Conservation (phyloP, 2,797 vertebrate species). For the Emydoidea blandingii region DNA sequence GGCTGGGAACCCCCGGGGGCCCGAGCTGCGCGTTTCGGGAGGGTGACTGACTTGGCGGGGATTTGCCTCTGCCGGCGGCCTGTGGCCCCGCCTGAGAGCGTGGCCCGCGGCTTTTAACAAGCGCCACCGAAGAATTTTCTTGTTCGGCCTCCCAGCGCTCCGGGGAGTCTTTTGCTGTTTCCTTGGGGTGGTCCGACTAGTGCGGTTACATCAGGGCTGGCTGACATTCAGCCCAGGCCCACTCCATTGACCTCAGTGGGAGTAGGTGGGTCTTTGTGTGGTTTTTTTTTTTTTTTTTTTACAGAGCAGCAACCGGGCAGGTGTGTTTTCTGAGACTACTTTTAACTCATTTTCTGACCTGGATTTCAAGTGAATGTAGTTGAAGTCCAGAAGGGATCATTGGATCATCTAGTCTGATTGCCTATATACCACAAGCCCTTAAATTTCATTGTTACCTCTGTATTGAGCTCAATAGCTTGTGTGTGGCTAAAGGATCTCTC, state of each 20-base stretch:
- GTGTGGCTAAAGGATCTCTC: not conserved
- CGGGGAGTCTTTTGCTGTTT: not conserved
- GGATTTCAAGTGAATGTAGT: not conserved
- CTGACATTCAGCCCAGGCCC: no score
- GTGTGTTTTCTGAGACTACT: not conserved
- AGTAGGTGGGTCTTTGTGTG: not conserved
- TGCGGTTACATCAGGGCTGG: no score
- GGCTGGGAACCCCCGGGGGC: no score
- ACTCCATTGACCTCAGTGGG: no score
- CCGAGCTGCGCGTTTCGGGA: no score
- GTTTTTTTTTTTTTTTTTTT: fast-evolving
- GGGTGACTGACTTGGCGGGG: not conserved
- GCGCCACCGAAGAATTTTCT: fast-evolving
- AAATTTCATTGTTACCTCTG: not conserved
- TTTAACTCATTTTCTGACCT: not conserved
- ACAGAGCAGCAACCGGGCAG: not conserved
- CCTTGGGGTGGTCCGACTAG: not conserved
- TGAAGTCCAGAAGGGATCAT: no score
- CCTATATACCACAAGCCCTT: not conserved
- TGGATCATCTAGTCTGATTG: no score
- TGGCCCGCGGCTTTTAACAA: no score
- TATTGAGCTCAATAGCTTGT: not conserved
- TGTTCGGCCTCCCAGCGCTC: not conserved
- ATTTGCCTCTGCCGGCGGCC: not conserved
- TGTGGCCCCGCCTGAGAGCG: not conserved